A percentile compares a stretch with the other conserved stretches of the same genome.
Conservation (phyloP, 2,113 vertebrate genomes). For the Budorcas taxicolor region DNA sequence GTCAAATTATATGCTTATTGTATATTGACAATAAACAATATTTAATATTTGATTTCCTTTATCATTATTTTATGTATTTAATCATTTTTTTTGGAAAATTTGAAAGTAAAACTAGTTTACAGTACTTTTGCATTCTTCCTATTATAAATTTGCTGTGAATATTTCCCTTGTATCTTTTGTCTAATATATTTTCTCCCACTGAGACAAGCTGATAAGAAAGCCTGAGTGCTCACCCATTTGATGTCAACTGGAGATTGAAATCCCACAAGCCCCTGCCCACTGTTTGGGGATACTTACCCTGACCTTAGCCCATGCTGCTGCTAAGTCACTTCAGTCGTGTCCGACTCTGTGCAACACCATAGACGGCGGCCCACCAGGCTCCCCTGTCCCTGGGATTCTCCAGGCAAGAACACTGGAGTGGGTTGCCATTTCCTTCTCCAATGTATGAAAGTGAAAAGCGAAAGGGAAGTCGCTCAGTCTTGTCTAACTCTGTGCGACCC, state of each 20-base stretch:
- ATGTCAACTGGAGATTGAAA: not conserved
- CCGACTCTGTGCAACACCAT: too few species aligned
- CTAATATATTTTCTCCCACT: not conserved
- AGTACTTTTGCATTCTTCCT: not conserved
- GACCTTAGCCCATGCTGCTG: not conserved
- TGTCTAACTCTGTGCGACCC: too few species aligned
- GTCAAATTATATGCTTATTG: not conserved
- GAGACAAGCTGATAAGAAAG: not conserved
- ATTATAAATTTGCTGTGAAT: not conserved
- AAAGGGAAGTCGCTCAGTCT: too few species aligned
- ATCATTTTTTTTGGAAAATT: not conserved
- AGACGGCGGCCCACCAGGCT: rapidly evolving
- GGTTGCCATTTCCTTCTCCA: too few species aligned
- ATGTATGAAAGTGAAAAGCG: too few species aligned
- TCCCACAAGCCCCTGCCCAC: not conserved
- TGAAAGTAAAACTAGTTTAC: not conserved
- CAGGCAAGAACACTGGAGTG: too few species aligned
- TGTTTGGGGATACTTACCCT: not conserved
- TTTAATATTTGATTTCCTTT: not conserved
- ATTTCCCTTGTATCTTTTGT: not conserved
- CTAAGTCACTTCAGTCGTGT: too few species aligned
- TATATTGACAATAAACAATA: not conserved
- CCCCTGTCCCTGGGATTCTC: too few species aligned
- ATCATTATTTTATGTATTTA: not conserved
- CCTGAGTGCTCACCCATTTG: not conserved